A percentile compares a stretch with the other conserved stretches of the same genome.
phyloP scores from a whole-genome alignment of 2,797 vertebrate species.

The Oreortyx pictus region DNA sequence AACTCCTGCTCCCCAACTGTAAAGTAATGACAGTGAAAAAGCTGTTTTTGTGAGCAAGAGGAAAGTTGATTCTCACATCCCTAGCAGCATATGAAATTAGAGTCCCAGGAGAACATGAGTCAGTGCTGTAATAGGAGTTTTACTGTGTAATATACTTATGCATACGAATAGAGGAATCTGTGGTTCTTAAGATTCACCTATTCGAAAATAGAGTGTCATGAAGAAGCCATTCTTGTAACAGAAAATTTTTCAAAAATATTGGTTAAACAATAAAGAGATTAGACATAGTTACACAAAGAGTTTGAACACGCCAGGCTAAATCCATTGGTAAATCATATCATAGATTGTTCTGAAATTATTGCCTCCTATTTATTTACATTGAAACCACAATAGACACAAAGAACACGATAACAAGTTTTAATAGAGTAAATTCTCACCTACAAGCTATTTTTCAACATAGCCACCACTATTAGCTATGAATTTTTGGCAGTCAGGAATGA shows the following conservation, averaged over 20 bases:
- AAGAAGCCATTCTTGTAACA: neutral
- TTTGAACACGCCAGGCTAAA: neutral
- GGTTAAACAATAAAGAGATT: neutral
- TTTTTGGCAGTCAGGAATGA: neutral
- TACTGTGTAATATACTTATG: neutral
- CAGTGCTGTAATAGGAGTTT: neutral
- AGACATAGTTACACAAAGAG: neutral
- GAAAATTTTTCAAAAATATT: neutral
- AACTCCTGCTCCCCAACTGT: neutral
- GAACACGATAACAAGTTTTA: neutral
- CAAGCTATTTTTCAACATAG: neutral
- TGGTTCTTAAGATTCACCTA: neutral
- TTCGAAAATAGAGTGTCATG: neutral
- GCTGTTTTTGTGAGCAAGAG: neutral
- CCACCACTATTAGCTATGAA: neutral
- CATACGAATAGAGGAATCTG: neutral
- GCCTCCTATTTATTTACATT: neutral
- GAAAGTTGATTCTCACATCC: neutral
- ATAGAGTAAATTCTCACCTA: neutral
- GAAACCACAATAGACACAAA: neutral
- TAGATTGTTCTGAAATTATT: neutral
- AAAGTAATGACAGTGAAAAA: neutral
- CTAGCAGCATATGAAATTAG: neutral
- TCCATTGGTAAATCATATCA: neutral
- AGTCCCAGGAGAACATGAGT: neutral